phyloP scores from a whole-genome alignment of 2,797 vertebrate species.

The Phaenicophaeus curvirostris region DNA sequence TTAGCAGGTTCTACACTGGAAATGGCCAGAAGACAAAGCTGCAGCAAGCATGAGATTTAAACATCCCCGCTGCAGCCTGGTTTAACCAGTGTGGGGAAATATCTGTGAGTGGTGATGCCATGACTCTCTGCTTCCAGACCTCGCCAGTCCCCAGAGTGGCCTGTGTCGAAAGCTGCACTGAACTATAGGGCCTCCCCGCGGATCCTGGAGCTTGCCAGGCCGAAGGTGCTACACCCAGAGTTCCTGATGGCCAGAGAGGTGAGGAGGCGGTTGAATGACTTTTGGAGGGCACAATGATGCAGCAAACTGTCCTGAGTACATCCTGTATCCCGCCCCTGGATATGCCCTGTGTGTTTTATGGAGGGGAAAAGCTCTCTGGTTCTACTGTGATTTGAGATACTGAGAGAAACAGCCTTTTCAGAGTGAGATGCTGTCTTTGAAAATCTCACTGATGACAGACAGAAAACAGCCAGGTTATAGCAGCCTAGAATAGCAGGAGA shows the following conservation, averaged over 20 bases:
- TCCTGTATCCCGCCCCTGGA: background rate
- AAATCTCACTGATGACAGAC: background rate
- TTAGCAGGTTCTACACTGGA: background rate
- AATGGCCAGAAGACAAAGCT: background rate
- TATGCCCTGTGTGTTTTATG: background rate
- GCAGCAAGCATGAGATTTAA: background rate
- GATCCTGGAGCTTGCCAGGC: slow-evolving; percentile 78
- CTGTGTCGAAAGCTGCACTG: slow-evolving; percentile 22
- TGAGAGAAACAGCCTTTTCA: background rate
- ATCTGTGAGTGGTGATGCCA: background rate
- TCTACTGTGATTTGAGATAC: background rate
- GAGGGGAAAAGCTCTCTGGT: background rate
- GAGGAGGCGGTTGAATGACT: slow-evolving; percentile 17
- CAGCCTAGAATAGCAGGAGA: background rate
- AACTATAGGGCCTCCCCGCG: slow-evolving; percentile 68
- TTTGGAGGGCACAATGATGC: background rate
- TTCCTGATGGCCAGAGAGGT: slow-evolving; percentile 76
- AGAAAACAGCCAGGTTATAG: background rate
- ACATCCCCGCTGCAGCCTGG: background rate
- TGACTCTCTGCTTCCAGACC: slow-evolving; percentile 44
- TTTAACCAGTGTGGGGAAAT: background rate
- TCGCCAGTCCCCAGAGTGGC: slow-evolving; percentile 69
- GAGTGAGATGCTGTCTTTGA: background rate
- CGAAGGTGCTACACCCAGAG: slow-evolving; percentile 74
- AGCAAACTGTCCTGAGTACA: background rate